Base-by-base conservation (phyloP, 2,888 invertebrate genomes). In the Cerceris rybyensis region DNA sequence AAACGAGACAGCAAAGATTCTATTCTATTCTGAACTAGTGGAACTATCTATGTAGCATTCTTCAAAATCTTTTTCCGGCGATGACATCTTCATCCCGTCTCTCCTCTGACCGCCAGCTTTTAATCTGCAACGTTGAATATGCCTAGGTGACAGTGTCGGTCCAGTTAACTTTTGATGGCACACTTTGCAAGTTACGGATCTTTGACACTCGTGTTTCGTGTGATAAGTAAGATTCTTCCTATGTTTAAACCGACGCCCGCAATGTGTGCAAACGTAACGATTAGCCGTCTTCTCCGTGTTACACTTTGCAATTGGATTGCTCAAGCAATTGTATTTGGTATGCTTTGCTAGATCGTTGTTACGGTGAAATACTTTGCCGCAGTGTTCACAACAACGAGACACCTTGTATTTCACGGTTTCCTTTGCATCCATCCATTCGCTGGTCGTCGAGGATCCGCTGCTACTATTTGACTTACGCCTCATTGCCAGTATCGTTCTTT, bases 111-210 rank as follows among this genome's bases (percentile, higher is more conserved):
- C 0, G 0, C 28, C 7, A 7, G 7, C 17, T 28, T 39, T 54
- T 2, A 1, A 0, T 42, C 4, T 13, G 17, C 70, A 42, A 1
- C 0, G 0, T n/a, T 0, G 0, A 0, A 7, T 2, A 4, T 75
- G 74, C 4, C 43, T 57, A 0, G 0, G 52, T 0, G 1, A 72
- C 0, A 0, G 0, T 0, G 0, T 0, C 0, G 0, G 0, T 0
- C 70, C 79, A 0, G 0, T 0, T 0, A 76, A 5, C 0, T 0
- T 4, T 0, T 0, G 11, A 0, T 55, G 2, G 2, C 84, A 84
- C 0, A 14, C 1, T 0, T 1, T 0, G 28, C 84, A 84, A 1
- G 0, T n/a, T 0, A 52, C 2, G 0, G 0, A 0, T 5, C 8
- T 17, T 2, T 55, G 8, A 9, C 84, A 84, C 0, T 58, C 59